Evolutionary conservation across 1,140 invertebrate species (phyloP), one percentile per base, ranked within the genome.

Genomic region (Cherax destructor): DNA sequence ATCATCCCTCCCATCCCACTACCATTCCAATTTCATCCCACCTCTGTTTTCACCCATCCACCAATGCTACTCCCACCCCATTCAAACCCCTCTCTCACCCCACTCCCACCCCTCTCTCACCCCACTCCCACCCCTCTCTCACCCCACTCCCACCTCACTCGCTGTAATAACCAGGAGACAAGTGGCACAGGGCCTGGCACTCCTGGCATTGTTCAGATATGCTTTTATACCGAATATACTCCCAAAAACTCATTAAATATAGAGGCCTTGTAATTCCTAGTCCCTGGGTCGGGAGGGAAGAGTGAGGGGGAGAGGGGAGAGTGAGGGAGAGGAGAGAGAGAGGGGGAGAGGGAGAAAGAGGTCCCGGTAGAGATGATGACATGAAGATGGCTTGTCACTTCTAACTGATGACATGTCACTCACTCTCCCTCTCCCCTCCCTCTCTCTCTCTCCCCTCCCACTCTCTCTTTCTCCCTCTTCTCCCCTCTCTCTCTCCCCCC

Each of bases 201-300:
- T 13, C 52, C 7, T 56, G 7, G 52, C 52, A 56, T 56, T 13
- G 52, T 56, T 13, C 7, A 56, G 52, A 56, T 7, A 56, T 7
- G 6, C 52, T 7, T 56, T 13, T 13, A 56, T 13, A 41, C 30
- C 30, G 30, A 56, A 56, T 13, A 56, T 13, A 56, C 7, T 9
- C 52, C 11, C 4, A 11, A 49, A 59, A 59, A 83, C 79, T 77
- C 86, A 80, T 74, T 81, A 83, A 76, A 41, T 76, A 81, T 74
- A 83, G n/a, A 74, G 87, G 87, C 13, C 52, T 83, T 50, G 78
- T 81, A 83, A 81, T 81, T 88, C 65, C 78, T 47, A 4, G 61
- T 7, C 52, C 52, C 52, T 7, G 6, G 6, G 21, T 59, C 1
- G 59, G n/a, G 18, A 50, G 77, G 41, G 30, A n/a, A 47, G 47